phyloP scores from a whole-genome alignment of 2,797 vertebrate genomes.

The Kryptolebias ocellatus region DNA sequence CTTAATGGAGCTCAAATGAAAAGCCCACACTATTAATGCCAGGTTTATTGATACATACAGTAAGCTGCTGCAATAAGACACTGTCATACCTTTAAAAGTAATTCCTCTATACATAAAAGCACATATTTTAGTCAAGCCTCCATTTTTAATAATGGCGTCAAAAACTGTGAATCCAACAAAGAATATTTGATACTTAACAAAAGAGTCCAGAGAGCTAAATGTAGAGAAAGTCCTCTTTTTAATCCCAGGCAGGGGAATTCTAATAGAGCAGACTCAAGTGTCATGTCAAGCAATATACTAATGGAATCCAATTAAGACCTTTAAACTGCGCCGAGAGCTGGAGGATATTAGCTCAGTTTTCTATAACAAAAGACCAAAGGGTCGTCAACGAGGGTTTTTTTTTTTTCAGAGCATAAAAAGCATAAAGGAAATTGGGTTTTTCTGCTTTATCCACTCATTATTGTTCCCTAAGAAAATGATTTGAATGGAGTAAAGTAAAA shows the following conservation, averaged over 20 bases:
- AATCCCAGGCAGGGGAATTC: conserved; percentile 78
- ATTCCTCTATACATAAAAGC: conserved; percentile 63
- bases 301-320: conserved; percentile 87
- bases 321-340: conserved; percentile 80
- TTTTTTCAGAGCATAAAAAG: conserved; percentile 80
- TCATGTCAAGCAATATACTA: conserved; percentile 86
- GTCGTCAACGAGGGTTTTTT: conserved; percentile 79
- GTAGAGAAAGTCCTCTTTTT: conserved; percentile 75
- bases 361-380: conserved; percentile 85
- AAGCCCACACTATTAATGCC: conserved; percentile 50
- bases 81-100: conserved; percentile 56
- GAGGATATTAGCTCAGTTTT: conserved; percentile 84
- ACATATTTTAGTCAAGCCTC: conserved; percentile 71
- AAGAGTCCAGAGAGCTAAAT: conserved; percentile 73
- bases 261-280: conserved; percentile 82
- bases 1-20: conserved; percentile 34
- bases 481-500: conserved; percentile 75
- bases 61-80: conserved; percentile 42
- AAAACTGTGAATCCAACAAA: conserved; percentile 74
- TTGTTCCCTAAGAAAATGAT: conserved; percentile 80
- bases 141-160: conserved; percentile 73
- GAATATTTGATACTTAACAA: conserved; percentile 78
- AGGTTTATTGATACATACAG: conserved; percentile 66
- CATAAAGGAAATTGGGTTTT: conserved; percentile 82
- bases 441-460: conserved; percentile 83